These are phyloP conservation scores for Boloria selene DNA, from an alignment of 2,888 invertebrate genomes.

Conservation along the genomic window DNA sequence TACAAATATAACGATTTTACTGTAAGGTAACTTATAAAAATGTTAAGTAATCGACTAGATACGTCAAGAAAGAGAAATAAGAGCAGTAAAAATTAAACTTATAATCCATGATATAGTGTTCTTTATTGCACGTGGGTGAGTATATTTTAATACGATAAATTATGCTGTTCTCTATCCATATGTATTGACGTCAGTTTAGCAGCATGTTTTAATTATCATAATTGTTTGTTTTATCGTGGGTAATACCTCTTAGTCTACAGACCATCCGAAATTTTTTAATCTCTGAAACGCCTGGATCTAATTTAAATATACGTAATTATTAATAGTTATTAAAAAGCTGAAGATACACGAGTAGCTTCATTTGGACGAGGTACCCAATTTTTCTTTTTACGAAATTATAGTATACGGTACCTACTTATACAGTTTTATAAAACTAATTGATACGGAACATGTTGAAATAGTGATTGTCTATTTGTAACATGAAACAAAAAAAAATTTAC, in stretches of 20 bases:
- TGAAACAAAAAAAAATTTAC: no score
- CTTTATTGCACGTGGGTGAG: not conserved
- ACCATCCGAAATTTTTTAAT: no score
- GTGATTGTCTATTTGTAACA: no score
- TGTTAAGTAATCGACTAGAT: not conserved
- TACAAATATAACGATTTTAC: not conserved
- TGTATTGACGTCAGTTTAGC: constrained; percentile 31
- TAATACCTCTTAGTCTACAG: constrained; percentile 9
- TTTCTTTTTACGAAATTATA: no score
- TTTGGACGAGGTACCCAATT: no score
- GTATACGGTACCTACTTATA: no score
- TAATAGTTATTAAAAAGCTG: no score
- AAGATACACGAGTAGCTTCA: no score
- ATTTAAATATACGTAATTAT: no score
- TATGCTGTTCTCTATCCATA: constrained; percentile 10
- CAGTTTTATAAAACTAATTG: no score
- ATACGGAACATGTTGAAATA: no score
- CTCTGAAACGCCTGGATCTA: no score
- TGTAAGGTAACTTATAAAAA: constrained; percentile 3
- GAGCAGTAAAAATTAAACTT: not conserved
- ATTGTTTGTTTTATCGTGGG: constrained; percentile 23
- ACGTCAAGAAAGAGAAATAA: not conserved
- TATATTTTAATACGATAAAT: not conserved
- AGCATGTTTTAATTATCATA: constrained; percentile 27
- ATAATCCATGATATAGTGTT: not conserved